phyloP scores from a whole-genome alignment of 2,797 vertebrate genomes.

The Hybognathus amarus region DNA sequence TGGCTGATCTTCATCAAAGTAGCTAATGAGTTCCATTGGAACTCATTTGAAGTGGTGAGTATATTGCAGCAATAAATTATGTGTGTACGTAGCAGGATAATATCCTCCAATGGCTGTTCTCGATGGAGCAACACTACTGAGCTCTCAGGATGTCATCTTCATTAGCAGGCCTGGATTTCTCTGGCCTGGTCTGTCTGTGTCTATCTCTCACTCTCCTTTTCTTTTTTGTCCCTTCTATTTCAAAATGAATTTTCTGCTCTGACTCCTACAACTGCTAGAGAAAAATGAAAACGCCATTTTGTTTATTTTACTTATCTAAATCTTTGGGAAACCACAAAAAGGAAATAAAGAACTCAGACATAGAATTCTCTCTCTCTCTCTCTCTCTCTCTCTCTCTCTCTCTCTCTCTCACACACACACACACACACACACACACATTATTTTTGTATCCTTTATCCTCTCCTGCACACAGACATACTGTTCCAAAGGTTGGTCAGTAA shows the following conservation, averaged over 20 bases:
- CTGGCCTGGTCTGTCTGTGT: neutral
- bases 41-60: conserved; percentile 75
- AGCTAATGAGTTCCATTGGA: conserved; percentile 78
- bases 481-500: too few relatives aligned
- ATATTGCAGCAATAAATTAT: conserved; percentile 76
- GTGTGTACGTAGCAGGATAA: conserved; percentile 72
- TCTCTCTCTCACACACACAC: too few relatives aligned
- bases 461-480: too few relatives aligned
- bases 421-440: too few relatives aligned
- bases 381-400: too few relatives aligned
- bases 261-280: neutral
- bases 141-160: conserved; percentile 60
- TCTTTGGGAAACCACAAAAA: neutral
- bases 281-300: neutral
- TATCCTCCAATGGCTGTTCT: conserved; percentile 60
- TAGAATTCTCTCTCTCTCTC: too few relatives aligned
- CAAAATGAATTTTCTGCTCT: neutral
- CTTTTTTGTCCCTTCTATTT: conserved; percentile 8
- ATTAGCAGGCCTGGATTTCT: conserved; percentile 48
- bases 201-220: neutral
- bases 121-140: conserved; percentile 33
- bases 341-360: too few relatives aligned
- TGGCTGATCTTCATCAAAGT: conserved; percentile 69
- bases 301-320: neutral
- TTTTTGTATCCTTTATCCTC: too few relatives aligned